Evolutionary conservation across 2,113 vertebrate species (phyloP).

Genomic region (Mionectes macconnelli): DNA sequence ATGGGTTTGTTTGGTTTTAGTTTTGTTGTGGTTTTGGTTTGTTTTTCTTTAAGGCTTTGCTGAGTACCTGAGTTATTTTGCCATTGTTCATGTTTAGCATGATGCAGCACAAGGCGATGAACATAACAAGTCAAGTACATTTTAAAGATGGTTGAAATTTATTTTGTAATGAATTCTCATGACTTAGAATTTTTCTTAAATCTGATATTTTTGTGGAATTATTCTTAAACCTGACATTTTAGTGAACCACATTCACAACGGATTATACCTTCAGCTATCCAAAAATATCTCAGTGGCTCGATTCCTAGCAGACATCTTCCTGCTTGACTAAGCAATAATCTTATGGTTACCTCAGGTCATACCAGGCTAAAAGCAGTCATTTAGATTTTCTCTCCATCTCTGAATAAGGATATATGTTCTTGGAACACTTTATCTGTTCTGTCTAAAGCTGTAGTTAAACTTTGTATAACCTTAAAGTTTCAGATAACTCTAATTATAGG

Average conservation of each 20-base stretch:
- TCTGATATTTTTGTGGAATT: slow-evolving; percentile 9
- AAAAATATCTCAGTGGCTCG: neutral
- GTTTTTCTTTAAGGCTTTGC: neutral
- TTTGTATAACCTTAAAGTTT: slow-evolving; percentile 6
- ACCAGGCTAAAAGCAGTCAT: neutral
- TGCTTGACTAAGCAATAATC: slow-evolving; percentile 36
- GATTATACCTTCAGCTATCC: neutral
- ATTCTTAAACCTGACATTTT: slow-evolving; percentile 41
- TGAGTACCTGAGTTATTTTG: neutral
- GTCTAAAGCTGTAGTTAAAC: neutral
- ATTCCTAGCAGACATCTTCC: neutral
- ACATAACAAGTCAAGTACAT: neutral
- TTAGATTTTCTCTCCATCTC: neutral
- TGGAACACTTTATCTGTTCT: neutral
- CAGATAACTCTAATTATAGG: neutral
- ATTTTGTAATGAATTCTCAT: neutral
- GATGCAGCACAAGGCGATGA: neutral
- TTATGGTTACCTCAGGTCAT: neutral
- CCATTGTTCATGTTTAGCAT: neutral
- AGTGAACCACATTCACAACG: neutral
- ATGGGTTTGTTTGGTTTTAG: neutral
- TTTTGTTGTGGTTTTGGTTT: neutral
- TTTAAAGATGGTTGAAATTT: neutral
- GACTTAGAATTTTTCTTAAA: neutral
- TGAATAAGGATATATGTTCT: neutral